Conservation (phyloP, 2,113 vertebrate genomes). For the Hemiprocne comata region DNA sequence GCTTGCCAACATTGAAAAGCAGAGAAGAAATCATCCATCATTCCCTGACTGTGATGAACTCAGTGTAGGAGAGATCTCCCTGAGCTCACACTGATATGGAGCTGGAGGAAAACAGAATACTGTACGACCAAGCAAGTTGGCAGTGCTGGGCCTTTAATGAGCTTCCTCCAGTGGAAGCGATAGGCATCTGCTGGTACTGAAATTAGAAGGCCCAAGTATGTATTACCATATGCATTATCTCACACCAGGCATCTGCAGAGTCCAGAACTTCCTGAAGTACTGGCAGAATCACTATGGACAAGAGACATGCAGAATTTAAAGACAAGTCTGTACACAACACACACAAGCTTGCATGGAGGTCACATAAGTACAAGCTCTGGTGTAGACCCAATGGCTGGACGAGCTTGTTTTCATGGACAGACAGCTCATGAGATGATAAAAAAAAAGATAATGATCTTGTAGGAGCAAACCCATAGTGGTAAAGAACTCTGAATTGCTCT, state of each 20-base stretch:
- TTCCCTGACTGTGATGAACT: background rate
- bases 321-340: background rate
- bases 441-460: background rate
- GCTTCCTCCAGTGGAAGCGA: background rate
- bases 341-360: background rate
- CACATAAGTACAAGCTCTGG: background rate
- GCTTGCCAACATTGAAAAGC: background rate
- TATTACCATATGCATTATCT: background rate
- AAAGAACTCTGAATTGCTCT: background rate
- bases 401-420: background rate
- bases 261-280: slow-evolving; percentile 59
- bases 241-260: slow-evolving; percentile 6
- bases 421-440: background rate
- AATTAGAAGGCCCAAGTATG: background rate
- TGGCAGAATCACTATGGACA: slow-evolving; percentile 13
- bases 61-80: background rate
- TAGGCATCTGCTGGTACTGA: slow-evolving; percentile 34
- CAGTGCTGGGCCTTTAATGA: background rate
- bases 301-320: background rate
- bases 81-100: background rate
- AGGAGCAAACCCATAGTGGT: background rate
- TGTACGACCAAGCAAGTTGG: background rate
- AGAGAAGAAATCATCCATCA: background rate
- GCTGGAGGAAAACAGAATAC: background rate
- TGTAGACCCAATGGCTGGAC: background rate